Conservation (phyloP, 2,113 vertebrate genomes). For the Pyrgilauda ruficollis region DNA sequence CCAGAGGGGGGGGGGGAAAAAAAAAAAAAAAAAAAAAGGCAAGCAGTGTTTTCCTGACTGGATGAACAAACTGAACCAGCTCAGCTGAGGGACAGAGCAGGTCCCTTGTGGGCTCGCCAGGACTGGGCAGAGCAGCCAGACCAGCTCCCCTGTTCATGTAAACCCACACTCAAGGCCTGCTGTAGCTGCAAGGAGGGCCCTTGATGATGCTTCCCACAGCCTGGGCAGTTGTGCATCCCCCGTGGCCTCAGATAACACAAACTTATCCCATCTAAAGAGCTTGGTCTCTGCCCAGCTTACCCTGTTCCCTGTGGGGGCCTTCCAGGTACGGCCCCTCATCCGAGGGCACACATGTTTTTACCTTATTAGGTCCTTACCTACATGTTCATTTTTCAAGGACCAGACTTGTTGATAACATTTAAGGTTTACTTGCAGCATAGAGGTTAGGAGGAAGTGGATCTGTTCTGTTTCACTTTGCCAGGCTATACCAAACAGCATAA, state of each 20-base stretch:
- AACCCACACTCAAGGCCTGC: fast-evolving
- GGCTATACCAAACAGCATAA: not conserved
- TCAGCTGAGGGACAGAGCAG: not conserved
- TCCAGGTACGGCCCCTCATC: not conserved
- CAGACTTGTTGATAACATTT: not conserved
- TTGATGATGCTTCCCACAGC: fast-evolving
- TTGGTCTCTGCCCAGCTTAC: fast-evolving
- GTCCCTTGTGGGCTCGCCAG: not conserved
- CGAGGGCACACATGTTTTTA: fast-evolving
- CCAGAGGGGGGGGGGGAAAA: too few species aligned
- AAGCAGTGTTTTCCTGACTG: not conserved
- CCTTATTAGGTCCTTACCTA: too few species aligned
- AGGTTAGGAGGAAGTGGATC: not conserved
- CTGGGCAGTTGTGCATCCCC: not conserved
- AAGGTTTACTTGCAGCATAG: not conserved
- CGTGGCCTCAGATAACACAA: fast-evolving
- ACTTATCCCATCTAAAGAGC: not conserved
- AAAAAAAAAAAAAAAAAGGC: not conserved
- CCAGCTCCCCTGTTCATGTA: not conserved
- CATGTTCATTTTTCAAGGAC: fast-evolving
- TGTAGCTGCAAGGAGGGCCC: not conserved
- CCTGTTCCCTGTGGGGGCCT: fast-evolving
- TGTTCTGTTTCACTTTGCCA: not conserved
- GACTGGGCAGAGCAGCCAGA: not conserved
- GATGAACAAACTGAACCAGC: not conserved